These are phyloP conservation scores for Sander lucioperca DNA, from an alignment of 2,113 vertebrate species.

Conservation along the genomic window DNA sequence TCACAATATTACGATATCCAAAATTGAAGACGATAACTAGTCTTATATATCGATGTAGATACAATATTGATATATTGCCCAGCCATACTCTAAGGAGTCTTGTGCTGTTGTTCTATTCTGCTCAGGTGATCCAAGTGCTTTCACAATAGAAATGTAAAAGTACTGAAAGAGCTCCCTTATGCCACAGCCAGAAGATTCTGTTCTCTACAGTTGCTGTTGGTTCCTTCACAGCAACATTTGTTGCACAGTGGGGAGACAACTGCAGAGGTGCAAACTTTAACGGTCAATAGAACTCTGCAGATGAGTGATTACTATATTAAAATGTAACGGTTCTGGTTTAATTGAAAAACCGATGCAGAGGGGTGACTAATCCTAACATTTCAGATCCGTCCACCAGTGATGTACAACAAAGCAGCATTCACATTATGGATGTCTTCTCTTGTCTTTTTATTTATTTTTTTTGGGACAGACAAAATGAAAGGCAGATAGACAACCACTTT, in stretches of 20 bases:
- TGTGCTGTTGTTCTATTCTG: conserved; percentile 26
- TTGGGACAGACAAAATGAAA: not conserved
- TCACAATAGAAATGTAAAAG: conserved; percentile 30
- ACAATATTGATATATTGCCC: too few species aligned
- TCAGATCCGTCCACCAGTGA: not conserved
- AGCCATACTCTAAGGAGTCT: not conserved
- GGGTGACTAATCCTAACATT: conserved; percentile 10
- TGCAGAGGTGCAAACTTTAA: not conserved
- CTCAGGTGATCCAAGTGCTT: conserved; percentile 17
- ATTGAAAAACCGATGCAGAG: not conserved
- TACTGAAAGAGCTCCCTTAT: conserved; percentile 16
- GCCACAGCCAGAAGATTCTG: not conserved
- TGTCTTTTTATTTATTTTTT: not conserved
- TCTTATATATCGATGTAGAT: too few species aligned
- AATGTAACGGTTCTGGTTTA: conserved; percentile 13
- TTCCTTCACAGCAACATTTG: not conserved
- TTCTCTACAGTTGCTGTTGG: not conserved
- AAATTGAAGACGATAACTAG: too few species aligned
- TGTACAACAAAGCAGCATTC: not conserved
- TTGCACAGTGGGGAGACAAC: not conserved
- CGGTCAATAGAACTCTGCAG: not conserved
- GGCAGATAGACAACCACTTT: not conserved
- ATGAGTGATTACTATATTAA: conserved; percentile 15
- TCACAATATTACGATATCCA: too few species aligned
- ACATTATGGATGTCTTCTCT: not conserved